Percentiles rank a stretch among this genome's conserved stretches.
Evolutionary conservation across 2,888 invertebrate genomes (phyloP).

Genomic region (Sarcophaga caerulescens): DNA sequence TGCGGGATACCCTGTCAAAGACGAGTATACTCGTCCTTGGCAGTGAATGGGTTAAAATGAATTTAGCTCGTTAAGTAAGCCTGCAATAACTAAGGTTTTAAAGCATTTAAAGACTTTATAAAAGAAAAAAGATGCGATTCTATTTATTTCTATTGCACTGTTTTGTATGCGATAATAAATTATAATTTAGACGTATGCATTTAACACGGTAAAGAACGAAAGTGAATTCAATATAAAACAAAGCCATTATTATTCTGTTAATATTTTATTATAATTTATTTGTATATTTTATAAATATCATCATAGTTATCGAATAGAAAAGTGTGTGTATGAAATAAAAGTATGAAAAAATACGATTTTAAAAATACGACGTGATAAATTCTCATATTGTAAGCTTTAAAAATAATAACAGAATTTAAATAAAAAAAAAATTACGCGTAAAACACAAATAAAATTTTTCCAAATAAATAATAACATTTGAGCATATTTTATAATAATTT

Average conservation of each 20-base stretch:
- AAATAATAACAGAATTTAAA: not conserved
- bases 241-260: conserved; percentile 17
- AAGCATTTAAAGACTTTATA: too few species aligned
- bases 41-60: too few species aligned
- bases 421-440: conserved; percentile 6
- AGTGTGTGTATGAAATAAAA: not conserved
- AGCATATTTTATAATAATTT: not conserved
- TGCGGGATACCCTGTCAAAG: too few species aligned
- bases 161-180: too few species aligned
- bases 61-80: too few species aligned
- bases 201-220: too few species aligned
- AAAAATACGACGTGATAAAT: not conserved
- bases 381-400: conserved; percentile 3
- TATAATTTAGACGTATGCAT: too few species aligned
- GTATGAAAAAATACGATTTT: not conserved
- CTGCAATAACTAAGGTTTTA: too few species aligned
- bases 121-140: too few species aligned
- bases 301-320: conserved; percentile 29
- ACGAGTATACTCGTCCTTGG: too few species aligned
- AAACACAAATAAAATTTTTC: not conserved
- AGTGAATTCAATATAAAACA: not conserved
- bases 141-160: too few species aligned
- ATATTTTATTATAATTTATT: conserved; percentile 47
- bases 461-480: conserved; percentile 19
- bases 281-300: conserved; percentile 52